Evolutionary conservation across 2,797 vertebrate species (phyloP).

Genomic region (Buceros bicornis): DNA sequence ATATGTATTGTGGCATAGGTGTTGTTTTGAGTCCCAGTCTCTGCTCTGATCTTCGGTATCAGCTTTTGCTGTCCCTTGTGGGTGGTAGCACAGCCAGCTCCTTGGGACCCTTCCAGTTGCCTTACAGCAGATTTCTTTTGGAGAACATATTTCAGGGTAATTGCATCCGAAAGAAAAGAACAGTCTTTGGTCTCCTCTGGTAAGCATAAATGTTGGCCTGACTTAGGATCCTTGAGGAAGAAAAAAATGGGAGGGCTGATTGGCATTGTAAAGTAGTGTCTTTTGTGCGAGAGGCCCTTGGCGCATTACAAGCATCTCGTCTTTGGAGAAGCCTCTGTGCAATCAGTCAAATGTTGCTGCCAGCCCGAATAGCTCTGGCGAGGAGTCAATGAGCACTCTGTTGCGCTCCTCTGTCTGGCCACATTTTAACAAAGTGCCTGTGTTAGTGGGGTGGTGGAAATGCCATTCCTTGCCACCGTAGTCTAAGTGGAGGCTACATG

Average conservation of each 20-base stretch:
- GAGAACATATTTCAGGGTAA: background rate
- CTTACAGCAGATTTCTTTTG: background rate
- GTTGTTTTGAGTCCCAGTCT: background rate
- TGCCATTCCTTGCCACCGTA: background rate
- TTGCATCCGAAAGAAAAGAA: background rate
- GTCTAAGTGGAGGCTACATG: slow-evolving; percentile 1
- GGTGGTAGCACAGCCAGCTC: background rate
- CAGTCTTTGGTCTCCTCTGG: background rate
- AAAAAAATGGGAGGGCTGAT: background rate
- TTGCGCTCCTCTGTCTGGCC: background rate
- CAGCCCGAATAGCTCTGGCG: background rate
- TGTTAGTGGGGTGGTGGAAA: background rate
- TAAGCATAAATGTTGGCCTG: background rate
- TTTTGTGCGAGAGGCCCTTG: background rate
- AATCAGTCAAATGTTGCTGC: background rate
- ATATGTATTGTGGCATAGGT: background rate
- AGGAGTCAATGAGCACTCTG: slow-evolving; percentile 23
- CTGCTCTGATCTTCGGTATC: background rate
- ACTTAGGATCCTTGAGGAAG: background rate
- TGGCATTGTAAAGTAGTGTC: background rate
- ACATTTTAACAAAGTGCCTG: background rate
- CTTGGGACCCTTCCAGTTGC: background rate
- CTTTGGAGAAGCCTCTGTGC: background rate
- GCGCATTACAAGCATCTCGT: background rate
- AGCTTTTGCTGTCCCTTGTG: background rate